Evolutionary conservation across 2,797 vertebrate species (phyloP), one percentile per base, ranked within the genome.

Genomic region (Sandelia bainsii): DNA sequence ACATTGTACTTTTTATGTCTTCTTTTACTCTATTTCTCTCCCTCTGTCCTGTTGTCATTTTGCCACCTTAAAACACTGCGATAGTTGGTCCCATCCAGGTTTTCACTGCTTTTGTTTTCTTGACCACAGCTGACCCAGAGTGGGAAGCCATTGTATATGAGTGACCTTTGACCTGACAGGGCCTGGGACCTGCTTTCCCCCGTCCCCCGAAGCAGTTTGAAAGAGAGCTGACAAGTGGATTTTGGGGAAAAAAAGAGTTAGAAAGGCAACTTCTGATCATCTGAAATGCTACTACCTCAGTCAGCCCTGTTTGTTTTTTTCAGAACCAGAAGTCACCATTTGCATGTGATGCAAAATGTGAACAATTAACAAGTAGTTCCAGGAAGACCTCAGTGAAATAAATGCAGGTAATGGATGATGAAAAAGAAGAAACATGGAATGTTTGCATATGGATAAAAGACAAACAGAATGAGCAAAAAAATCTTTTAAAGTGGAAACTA

Each of bases 141-240:
- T 71, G 58, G 76, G 70, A 78, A 62, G 23, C 72, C 73, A 89
- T 94, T 93, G 90, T 93, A 63, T 50, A 42, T 4, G 32, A 9
- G 48, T 10, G 59, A 91, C 89, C 90, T 90, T 56, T 90, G 89
- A 92, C 89, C 86, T 56, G 25, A 32, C 52, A 60, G 91, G 88
- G 87, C 91, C 93, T 92, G 91, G 87, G 91, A 94, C 89, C 87
- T 89, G 85, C 78, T 84, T 79, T 60, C 72, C n/a, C n/a, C n/a
- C n/a, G 75, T 69, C 80, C 85, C 85, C 67, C 48, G 16, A 69
- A 85, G 84, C 85, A 37, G 34, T 65, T 69, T 78, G 51, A 81
- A 87, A 85, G 81, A 70, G 65, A 70, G 23, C 27, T 44, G 56
- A 77, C 61, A 53, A 59, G 62, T 42, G 27, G 42, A 62, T 22